Conservation (phyloP, 2,888 invertebrate species). For the Lacanobia oleracea region DNA sequence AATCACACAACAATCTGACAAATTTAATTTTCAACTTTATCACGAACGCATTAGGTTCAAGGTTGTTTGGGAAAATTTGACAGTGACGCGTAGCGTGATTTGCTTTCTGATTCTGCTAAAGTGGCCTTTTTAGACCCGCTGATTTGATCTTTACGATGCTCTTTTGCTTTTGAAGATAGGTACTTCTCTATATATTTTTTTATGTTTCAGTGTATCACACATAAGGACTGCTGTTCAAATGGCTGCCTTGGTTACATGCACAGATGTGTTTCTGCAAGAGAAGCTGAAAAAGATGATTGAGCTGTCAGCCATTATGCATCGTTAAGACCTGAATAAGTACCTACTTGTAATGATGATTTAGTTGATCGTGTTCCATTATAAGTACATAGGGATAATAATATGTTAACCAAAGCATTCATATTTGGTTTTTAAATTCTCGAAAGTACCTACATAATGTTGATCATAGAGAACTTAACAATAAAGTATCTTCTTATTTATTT, state of each 20-base stretch:
- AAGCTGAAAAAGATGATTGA: conserved; percentile 12
- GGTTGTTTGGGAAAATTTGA: too few relatives aligned
- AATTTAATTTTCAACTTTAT: too few relatives aligned
- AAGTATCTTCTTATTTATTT: conserved; percentile 7
- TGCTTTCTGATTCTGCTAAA: too few relatives aligned
- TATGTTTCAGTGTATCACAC: conserved; percentile 75
- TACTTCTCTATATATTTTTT: not conserved
- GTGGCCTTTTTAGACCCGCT: too few relatives aligned
- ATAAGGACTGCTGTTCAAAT: conserved; percentile 79
- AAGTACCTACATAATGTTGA: not conserved
- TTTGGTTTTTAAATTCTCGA: not conserved
- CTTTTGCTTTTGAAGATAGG: not conserved
- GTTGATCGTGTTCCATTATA: not conserved
- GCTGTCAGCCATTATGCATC: not conserved
- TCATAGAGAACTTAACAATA: conserved; percentile 10
- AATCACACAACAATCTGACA: too few relatives aligned
- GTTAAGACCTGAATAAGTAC: not conserved
- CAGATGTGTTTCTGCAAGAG: conserved; percentile 76
- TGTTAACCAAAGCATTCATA: not conserved
- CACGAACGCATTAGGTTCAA: too few relatives aligned
- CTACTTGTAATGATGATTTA: not conserved
- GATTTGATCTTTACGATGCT: not conserved
- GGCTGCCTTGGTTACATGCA: conserved; percentile 80
- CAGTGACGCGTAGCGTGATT: too few relatives aligned
- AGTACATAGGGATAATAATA: not conserved